Base-by-base conservation (phyloP, 2,888 invertebrate species). In the Dendrolimus pini region DNA sequence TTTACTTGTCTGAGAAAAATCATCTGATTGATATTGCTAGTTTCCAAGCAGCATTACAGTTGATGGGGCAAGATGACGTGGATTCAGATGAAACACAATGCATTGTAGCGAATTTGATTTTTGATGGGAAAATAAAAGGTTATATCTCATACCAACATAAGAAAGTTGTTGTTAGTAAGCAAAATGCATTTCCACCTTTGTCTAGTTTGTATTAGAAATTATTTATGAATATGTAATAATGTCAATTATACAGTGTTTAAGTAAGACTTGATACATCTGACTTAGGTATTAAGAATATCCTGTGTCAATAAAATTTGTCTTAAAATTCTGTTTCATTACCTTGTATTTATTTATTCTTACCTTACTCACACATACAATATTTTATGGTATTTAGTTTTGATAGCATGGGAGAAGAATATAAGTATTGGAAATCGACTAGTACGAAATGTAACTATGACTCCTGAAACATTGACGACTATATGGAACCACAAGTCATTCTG, bases 101-200 rank as follows among this genome's bases (percentile, higher is more conserved):
- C 83, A 96, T 99, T 71, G 94, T 99, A 3, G 98, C 98, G 1
- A 99, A 99, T 91, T 93, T 99, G 58, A 99, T 99, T 71, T 97
- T 94, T 77, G 98, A 98, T 85, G 97, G 97, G 41, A 98, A 98
- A 91, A 97, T 99, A 69, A 99, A 99, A 82, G 99, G 99, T 0
- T 99, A 99, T 83, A 98, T 99, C 75, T 98, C 99, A 0, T 96
- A 98, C 87, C 96, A 97, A 70, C 99, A 99, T 85, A 96, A 98
- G 80, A 99, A 98, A 86, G 93, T 99, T 59, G 99, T 99, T 55
- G 96, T 99, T 55, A 98, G 98, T 73, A 99, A 99, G 82, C 96
- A 97, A 78, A 98, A 97, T 90, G 96, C 99, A 1, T 99, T 99
- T 82, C 99, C 99, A 6, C 88, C 93, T 12, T 82, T 96, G 53